Conservation (phyloP, 1,140 invertebrate genomes). For the Acyrthosiphon pisum region DNA sequence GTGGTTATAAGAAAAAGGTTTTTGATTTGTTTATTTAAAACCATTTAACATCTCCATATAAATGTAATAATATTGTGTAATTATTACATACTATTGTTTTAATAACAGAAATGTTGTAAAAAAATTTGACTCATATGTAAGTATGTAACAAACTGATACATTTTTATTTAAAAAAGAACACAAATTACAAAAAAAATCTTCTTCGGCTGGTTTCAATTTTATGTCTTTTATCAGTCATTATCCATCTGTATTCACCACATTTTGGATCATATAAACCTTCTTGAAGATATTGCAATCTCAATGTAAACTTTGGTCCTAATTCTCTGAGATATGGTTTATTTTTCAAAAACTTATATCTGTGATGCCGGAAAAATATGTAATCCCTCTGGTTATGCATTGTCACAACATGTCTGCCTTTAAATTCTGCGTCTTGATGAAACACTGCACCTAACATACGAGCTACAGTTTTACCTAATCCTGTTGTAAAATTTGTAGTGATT, state of each 20-base stretch:
- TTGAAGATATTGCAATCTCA: constrained; percentile 91
- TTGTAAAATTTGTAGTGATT: constrained; percentile 95
- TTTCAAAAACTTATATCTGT: constrained; percentile 94
- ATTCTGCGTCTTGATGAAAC: constrained; percentile 96
- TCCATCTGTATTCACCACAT: constrained; percentile 96
- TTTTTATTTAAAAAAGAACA: neutral
- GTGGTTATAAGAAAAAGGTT: no score
- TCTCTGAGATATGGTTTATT: constrained; percentile 78
- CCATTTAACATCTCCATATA: neutral
- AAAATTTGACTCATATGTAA: no score
- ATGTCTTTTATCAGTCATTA: constrained; percentile 88
- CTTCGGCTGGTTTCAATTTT: constrained; percentile 89
- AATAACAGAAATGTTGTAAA: no score
- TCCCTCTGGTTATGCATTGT: constrained; percentile 99
- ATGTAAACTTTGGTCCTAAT: constrained; percentile 93
- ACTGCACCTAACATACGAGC: constrained; percentile 93
- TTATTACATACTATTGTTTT: neutral
- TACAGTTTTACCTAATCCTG: constrained; percentile 87
- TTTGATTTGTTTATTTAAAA: neutral
- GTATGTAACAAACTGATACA: neutral
- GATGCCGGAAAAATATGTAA: constrained; percentile 98
- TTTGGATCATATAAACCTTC: constrained; percentile 97
- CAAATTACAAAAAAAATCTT: constrained; percentile 83
- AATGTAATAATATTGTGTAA: neutral
- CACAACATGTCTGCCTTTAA: constrained; percentile 87